Evolutionary conservation across 2,888 invertebrate genomes (phyloP).

Genomic region (Eristalis pertinax): DNA sequence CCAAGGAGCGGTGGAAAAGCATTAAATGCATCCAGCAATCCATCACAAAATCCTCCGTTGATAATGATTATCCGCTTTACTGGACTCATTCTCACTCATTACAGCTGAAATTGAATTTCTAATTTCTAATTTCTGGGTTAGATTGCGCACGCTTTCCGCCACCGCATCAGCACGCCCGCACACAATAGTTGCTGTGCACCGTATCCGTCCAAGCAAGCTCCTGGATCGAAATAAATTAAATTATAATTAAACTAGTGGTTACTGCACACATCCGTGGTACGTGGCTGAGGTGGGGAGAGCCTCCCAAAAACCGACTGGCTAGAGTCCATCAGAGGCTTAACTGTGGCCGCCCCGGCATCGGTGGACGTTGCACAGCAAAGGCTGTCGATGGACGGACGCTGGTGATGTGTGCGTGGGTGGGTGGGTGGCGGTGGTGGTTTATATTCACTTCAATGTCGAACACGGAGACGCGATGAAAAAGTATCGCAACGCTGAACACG

Average conservation of each 20-base stretch:
- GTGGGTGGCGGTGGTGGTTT: not conserved
- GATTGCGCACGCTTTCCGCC: not conserved
- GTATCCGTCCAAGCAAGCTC: not conserved
- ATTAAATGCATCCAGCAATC: too few relatives aligned
- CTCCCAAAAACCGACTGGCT: not conserved
- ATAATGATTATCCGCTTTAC: not conserved
- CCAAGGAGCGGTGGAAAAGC: too few relatives aligned
- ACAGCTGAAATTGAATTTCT: constrained; percentile 1
- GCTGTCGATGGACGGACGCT: not conserved
- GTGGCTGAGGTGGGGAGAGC: constrained; percentile 4
- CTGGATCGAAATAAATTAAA: constrained; percentile 26
- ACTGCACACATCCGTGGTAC: not conserved
- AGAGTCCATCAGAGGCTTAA: constrained; percentile 25
- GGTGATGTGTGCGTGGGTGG: not conserved
- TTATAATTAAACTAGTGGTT: constrained; percentile 41
- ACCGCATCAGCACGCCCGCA: not conserved
- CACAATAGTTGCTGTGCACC: too few relatives aligned
- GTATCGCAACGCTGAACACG: not conserved
- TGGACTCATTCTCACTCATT: not conserved
- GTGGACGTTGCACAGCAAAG: not conserved
- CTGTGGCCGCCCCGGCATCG: not conserved
- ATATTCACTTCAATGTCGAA: not conserved
- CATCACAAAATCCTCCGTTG: not conserved
- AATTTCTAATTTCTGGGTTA: not conserved
- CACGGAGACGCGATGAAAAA: not conserved